Evolutionary conservation across 2,888 invertebrate species (phyloP), one percentile per base, ranked within the genome.

Genomic region (Ennomos fuscantarius): DNA sequence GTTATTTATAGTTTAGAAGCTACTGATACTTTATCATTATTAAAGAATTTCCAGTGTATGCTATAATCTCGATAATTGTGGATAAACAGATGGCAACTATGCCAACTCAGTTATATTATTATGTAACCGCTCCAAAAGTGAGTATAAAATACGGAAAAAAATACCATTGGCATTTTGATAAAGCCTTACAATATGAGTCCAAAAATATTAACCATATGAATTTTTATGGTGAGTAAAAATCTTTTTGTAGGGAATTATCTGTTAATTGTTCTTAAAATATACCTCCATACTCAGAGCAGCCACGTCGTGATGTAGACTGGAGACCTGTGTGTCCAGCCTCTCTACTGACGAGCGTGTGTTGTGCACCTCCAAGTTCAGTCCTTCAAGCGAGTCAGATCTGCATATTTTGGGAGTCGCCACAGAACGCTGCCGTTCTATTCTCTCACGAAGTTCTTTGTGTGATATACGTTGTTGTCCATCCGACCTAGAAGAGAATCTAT

Each of bases 271-370:
- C 10, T 41, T 1, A 41, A n/a, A 1, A 41, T 81, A 86, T 83
- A 95, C 96, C 94, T 96, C 97, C 84, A 95, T 94, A 76, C 97
- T 97, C 40, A 97, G 93, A 24, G 96, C 95, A 0, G 96, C 96
- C 13, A 97, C 97, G 81, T 97, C 97, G 72, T 97, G 96, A 77
- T 97, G 97, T 62, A 97, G 84, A 42, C 95, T 95, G 10, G 96
- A 95, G 46, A 97, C 96, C 82, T 97, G 97, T 0, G 95, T 95
- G 76, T 97, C 97, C 39, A 97, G 90, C 69, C 96, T 93, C 72
- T 97, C 97, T 10, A 96, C 94, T 8, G 92, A 93, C 2, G 92
- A 92, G 59, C 89, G 81, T 1, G 92, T 92, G 68, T 91, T 86
- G 72, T 91, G 89, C 68, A 91, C 85, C 73, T 94, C 94, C 71